Evolutionary conservation across 1,140 invertebrate genomes (phyloP), one percentile per base, ranked within the genome.

Genomic region (Solenopsis fugax): DNA sequence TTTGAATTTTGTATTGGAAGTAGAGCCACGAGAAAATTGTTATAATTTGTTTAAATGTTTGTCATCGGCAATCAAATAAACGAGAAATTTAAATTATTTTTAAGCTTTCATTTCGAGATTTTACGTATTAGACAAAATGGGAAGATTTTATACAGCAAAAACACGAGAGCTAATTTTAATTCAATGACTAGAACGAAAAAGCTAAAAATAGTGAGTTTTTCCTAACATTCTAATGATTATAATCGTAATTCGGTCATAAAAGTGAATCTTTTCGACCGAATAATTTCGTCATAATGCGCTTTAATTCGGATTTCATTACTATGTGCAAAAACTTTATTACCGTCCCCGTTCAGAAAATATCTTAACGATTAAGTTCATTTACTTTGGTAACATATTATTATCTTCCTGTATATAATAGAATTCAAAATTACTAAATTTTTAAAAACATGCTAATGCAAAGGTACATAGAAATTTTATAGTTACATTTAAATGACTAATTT

Each of bases 181-280:
- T 4, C 16, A 54, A 24, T n/a, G 41, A 41, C 7, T 3, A 12
- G 10, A 21, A 48, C 24, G 29, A 37, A 71, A 1, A 12, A 71
- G 21, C 7, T 50, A 50, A 10, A 24, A 13, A 41, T 45, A n/a
- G n/a, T 4, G 41, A 37, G 16, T 71, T 71, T 41, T 37, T 81
- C 2, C 18, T 1, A 71, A 71, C 34, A 45, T 50, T 50, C 18
- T 56, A 41, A 81, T 71, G 64, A 37, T 41, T 13, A 67, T 52
- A 67, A 80, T 80, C 9, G 16, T 81, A 81, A 81, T 58, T 81
- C 3, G 5, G 18, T 45, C 16, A 21, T 71, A 48, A 81, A 81
- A 72, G 1, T 3, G 7, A 72, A 72, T 58, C n/a, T 81, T 45
- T 37, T 81, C 65, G 10, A 9, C 48, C 34, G 12, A 29, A 72